Conservation (phyloP, 2,113 vertebrate species). For the Leuciscus idus region DNA sequence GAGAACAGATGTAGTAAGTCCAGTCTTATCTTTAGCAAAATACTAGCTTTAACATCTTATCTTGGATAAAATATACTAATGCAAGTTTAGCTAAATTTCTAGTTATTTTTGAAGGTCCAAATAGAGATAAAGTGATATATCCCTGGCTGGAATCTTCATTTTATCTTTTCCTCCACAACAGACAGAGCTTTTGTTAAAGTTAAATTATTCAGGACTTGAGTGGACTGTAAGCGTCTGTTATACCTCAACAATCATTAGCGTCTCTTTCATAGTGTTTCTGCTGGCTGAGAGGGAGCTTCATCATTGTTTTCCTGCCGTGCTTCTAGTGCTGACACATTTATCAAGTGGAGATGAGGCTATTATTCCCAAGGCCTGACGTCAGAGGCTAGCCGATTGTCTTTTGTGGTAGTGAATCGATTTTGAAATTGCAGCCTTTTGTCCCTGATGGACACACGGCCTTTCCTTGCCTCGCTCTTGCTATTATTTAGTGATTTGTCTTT, state of each 20-base stretch:
- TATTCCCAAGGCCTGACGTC: slow-evolving; percentile 17
- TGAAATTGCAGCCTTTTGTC: slow-evolving; percentile 46
- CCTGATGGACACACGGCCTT: background rate
- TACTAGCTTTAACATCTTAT: background rate
- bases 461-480: background rate
- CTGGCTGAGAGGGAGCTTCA: slow-evolving; percentile 1
- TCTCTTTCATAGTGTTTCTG: slow-evolving; percentile 10
- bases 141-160: background rate
- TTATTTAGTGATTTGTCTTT: slow-evolving; percentile 39
- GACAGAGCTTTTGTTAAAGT: slow-evolving; percentile 5
- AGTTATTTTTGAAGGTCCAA: background rate
- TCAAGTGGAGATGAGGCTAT: slow-evolving; percentile 26
- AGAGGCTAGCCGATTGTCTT: slow-evolving; percentile 15
- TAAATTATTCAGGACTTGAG: background rate
- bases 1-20: background rate
- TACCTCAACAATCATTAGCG: slow-evolving; percentile 3
- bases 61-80: background rate
- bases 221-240: background rate
- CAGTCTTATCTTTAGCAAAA: background rate
- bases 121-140: background rate
- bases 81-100: background rate
- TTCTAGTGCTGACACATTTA: slow-evolving; percentile 16
- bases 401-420: slow-evolving; percentile 46
- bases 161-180: background rate
- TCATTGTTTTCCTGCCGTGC: background rate